phyloP scores from a whole-genome alignment of 2,797 vertebrate species.

The Cephalopachus bancanus region DNA sequence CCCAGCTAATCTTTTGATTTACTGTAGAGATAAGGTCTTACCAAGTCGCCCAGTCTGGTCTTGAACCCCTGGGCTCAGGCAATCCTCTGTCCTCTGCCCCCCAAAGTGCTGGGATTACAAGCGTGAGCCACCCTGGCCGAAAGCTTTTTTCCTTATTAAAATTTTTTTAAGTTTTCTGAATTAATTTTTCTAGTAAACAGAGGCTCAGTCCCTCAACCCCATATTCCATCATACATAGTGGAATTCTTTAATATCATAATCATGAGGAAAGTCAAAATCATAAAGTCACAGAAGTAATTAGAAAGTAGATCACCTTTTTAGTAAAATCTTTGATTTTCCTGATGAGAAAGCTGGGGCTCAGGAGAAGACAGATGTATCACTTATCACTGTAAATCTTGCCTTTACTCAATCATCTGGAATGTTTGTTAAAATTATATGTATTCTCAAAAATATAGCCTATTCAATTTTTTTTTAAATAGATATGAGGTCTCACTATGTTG shows the following conservation, averaged over 20 bases:
- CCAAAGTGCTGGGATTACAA: not conserved
- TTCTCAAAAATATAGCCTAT: constrained; percentile 14
- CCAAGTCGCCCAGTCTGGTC: not conserved
- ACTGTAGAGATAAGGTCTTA: not conserved
- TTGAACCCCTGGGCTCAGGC: not conserved
- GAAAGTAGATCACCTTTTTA: not conserved
- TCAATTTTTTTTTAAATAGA: too few relatives aligned
- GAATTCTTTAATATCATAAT: not conserved
- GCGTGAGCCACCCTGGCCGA: not conserved
- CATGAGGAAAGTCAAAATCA: constrained; percentile 16
- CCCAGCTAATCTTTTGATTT: not conserved
- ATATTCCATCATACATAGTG: not conserved
- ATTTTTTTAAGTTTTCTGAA: not conserved
- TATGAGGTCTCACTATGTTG: too few relatives aligned
- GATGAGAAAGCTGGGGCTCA: constrained; percentile 35
- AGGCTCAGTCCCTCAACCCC: not conserved
- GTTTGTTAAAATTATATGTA: not conserved
- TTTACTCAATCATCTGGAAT: not conserved
- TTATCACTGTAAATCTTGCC: not conserved
- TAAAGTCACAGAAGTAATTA: not conserved
- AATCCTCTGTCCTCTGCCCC: not conserved
- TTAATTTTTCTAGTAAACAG: constrained; percentile 47
- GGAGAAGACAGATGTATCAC: not conserved
- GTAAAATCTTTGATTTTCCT: constrained; percentile 48
- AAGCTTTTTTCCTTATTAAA: constrained; percentile 31